Evolutionary conservation across 2,797 vertebrate genomes (phyloP).

Genomic region (Macrochelys suwanniensis): DNA sequence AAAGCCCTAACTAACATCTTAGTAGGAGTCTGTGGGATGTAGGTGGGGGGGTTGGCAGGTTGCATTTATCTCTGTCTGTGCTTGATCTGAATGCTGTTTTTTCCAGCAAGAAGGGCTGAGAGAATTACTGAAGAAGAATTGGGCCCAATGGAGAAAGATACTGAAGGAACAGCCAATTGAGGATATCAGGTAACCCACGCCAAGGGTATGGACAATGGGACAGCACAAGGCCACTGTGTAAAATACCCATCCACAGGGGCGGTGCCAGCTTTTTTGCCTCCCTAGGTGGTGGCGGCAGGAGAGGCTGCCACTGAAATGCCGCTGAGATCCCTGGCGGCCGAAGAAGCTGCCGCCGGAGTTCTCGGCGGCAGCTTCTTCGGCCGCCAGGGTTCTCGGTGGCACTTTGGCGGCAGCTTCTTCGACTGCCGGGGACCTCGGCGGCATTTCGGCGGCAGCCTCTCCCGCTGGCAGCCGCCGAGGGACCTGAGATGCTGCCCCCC

Average conservation of each 20-base stretch:
- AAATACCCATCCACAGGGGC: not conserved
- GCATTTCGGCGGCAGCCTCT: too few relatives aligned
- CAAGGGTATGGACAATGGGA: not conserved
- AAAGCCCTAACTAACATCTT: accelerated
- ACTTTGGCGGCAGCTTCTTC: too few relatives aligned
- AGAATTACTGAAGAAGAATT: slow-evolving; percentile 73
- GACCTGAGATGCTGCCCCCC: too few relatives aligned
- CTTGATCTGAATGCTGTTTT: not conserved
- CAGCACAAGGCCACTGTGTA: not conserved
- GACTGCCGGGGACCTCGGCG: too few relatives aligned
- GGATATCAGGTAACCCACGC: slow-evolving; percentile 86
- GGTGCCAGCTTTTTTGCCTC: too few relatives aligned
- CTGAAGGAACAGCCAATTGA: slow-evolving; percentile 86
- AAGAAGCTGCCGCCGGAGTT: too few relatives aligned
- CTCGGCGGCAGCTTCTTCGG: too few relatives aligned
- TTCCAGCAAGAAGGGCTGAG: slow-evolving; percentile 56
- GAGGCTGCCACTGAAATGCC: too few relatives aligned
- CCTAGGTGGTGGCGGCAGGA: too few relatives aligned
- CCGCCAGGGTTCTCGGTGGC: too few relatives aligned
- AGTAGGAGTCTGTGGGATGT: accelerated
- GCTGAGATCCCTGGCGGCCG: too few relatives aligned
- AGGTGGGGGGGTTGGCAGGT: not conserved
- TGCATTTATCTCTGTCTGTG: not conserved
- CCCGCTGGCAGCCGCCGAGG: too few relatives aligned
- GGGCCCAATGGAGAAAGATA: slow-evolving; percentile 89